Base-by-base conservation (phyloP, 1,140 invertebrate species). In the Pogonognathellus flavescens region DNA sequence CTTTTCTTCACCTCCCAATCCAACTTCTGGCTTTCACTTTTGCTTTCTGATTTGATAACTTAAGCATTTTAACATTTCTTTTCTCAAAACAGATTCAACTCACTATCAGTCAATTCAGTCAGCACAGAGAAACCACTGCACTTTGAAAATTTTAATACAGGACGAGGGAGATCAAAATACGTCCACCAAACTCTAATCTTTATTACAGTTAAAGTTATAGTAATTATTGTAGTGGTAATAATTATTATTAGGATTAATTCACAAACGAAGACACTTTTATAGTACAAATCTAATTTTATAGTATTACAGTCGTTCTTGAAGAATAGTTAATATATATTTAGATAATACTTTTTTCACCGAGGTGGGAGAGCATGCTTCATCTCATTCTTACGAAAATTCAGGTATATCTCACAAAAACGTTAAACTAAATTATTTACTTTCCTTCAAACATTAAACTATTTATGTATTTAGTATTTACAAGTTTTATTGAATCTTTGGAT, bases 91-190 rank as follows among this genome's bases (percentile, higher is more conserved):
- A 31, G 20, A n/a, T 76, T 41, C 31, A 41, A 76, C 70, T 76
- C 70, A 76, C 70, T 49, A 76, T 76, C 70, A 76, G 70, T 76
- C 70, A 76, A 76, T 76, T 76, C 70, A 76, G 70, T 76, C 70
- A 76, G 70, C 70, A 57, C 53, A 76, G 70, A 76, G 70, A 76
- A 76, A 76, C 31, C 70, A 76, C 70, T 76, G 70, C 70, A 76
- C 70, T 76, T 76, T 76, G 13, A 76, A 76, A 50, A 25, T 76
- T 66, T 20, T 49, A 76, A 76, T 18, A 76, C 16, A 76, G 70
- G 70, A 76, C 70, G 70, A 31, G 70, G 70, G 70, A 76, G 70
- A 76, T 76, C 70, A 76, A 31, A 76, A 76, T 50, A 14, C 31
- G 70, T 76, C 70, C 70, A 49, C 31, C 31, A 41, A 41, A 41